Evolutionary conservation across 2,113 vertebrate species (phyloP), one percentile per base, ranked within the genome.

Genomic region (Mustela nigripes): DNA sequence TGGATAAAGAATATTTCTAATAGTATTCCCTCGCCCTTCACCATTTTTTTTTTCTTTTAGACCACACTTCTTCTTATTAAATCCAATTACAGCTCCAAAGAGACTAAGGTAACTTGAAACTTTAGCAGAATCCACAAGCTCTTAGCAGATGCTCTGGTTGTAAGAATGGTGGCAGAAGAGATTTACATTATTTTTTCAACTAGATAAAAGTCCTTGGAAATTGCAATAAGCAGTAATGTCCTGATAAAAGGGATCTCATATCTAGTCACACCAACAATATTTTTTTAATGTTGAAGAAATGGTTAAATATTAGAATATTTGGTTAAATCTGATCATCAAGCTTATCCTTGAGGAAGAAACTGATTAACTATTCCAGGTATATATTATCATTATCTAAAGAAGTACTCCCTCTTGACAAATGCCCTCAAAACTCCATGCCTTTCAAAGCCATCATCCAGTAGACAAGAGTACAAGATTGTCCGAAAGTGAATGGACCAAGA

Each of bases 71-170:
- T 88, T 95, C 24, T 39, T 69, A 11, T 50, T 92, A 12, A 79
- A 78, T 62, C 16, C 81, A 93, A 60, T 86, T 91, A 39, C 2
- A 74, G 2, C 4, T 71, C 15, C 36, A 86, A 53, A 85, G 10
- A 97, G 76, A 89, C 60, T 81, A 83, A 89, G 26, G 14, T 74
- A 92, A 88, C 33, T 63, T 92, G 36, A 95, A 26, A 14, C 11
- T 24, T 89, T 18, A 63, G 1, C 7, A 86, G 73, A 0, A 63
- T 48, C 12, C 71, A 71, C 79, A 36, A 81, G 12, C 2, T 33
- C 45, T 81, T 62, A 53, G 21, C 33, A 63, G 53, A 87, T 50
- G 4, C 56, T 90, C 14, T 90, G 36, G n/a, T 14, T 22, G 2
- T 71, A 60, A 39, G 1, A 1, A 4, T 74, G 53, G n/a, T 80